A percentile compares a stretch with the other conserved stretches of the same genome.
Evolutionary conservation across 1,140 invertebrate species (phyloP).

Genomic region (Pemphigus obesinymphae): DNA sequence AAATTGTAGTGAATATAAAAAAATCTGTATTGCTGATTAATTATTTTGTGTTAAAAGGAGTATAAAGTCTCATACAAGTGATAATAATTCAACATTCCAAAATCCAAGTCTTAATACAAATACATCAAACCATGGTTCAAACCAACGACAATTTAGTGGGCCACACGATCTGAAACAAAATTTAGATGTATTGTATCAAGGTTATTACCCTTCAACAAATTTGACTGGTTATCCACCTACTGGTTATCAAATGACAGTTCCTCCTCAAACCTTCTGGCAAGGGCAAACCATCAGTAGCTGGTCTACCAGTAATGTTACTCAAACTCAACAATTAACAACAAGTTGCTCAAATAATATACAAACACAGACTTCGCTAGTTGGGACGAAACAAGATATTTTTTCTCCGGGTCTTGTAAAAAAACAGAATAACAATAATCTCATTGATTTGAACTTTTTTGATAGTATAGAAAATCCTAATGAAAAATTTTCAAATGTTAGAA

Average conservation of each 20-base stretch:
- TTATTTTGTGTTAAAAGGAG: conserved; percentile 26
- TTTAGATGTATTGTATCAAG: conserved; percentile 25
- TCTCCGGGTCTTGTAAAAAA: conserved; percentile 55
- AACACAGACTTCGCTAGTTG: not conserved
- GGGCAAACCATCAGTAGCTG: not conserved
- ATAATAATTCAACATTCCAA: conserved; percentile 28
- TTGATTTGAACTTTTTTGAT: conserved; percentile 55
- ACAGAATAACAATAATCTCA: conserved; percentile 57
- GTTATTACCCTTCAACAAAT: not conserved
- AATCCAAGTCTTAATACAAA: not conserved
- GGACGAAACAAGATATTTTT: conserved; percentile 18
- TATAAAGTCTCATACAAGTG: not conserved
- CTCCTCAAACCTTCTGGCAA: conserved; percentile 21
- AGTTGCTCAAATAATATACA: not conserved
- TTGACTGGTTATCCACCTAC: conserved; percentile 23
- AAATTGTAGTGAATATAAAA: not conserved
- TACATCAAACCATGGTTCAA: not conserved
- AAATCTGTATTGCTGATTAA: not conserved
- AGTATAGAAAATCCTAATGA: conserved; percentile 41
- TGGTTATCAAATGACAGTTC: conserved; percentile 36
- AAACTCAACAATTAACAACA: not conserved
- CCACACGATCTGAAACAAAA: conserved; percentile 19
- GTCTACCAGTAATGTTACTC: not conserved
- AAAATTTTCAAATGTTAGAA: conserved; percentile 49
- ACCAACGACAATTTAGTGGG: conserved; percentile 15